Evolutionary conservation across 2,888 invertebrate species (phyloP), one percentile per base, ranked within the genome.

Genomic region (Resseliella maxima): DNA sequence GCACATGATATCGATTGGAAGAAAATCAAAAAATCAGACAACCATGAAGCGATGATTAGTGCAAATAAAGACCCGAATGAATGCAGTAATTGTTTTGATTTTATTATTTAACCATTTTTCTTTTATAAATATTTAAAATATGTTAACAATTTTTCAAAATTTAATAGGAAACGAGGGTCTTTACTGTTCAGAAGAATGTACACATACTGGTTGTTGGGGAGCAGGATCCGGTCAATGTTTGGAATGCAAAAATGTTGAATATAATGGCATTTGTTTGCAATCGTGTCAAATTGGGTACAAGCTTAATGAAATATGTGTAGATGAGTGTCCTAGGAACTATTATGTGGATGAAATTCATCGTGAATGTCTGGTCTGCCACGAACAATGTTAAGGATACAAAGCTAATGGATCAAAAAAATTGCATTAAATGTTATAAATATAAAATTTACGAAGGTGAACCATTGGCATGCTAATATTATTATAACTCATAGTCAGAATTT

Each of bases 161-260:
- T 50, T 8, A 90, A 88, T 92, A 96, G 95, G 92, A 88, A 92
- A 92, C 89, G 93, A 94, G 88, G 94, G 94, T 86, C 92, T 95
- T 89, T 93, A 96, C 36, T 99, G 99, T 90, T 95, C 98, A 90
- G 92, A 93, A 35, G 95, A 98, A 91, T 99, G 99, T 90, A 96
- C 96, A 0, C 90, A 92, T 3, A 96, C 97, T 88, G 99, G 99
- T 24, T 99, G 99, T 91, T 99, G 99, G 99, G 98, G 98, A 6
- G 94, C 95, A 0, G 97, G 96, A 21, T 93, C 96, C 0, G 94
- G 95, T 88, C 96, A 97, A 90, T 99, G 99, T 91, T 93, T 99
- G 27, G 95, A 95, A 86, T 99, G 99, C 91, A 94, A 94, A 88
- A 95, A 96, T 89, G 98, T 94, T 90, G 94, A 94, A 88, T 94